Base-by-base conservation (phyloP, 37 sponge, comb jelly and placozoan genomes). In the Sycon ciliatum region DNA sequence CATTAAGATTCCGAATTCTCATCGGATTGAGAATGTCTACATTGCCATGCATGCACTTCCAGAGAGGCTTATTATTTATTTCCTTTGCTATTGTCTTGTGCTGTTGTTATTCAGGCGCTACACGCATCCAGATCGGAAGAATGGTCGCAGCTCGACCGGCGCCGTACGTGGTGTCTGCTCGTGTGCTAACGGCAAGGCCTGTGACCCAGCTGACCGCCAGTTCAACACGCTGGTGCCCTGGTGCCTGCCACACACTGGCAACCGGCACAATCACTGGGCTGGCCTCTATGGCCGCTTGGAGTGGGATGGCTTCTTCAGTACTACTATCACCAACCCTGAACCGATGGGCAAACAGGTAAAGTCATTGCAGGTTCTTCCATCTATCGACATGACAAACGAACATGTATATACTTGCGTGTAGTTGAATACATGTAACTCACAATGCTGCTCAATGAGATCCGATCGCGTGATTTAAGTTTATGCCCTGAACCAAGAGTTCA, bases 191-290 rank as follows among this genome's bases (percentile, higher is more conserved):
- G 83, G 81, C 0, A 85, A 81, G 69, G 37, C 81, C 4, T 93
- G 94, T 78, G 89, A 88, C 46, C 84, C 94, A 0, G 49, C 83
- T 23, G 89, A 88, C 77, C 80, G 81, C 42, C 94, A 93, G 79
- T 80, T 72, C 74, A 81, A 72, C 34, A 88, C 94, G 0, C 88
- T 93, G 7, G 83, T 93, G 57, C 89, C 94, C 31, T 88, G 89
- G 94, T 93, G 94, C 60, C 84, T 93, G 29, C 94, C 94, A 20
- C 94, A 92, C 78, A 92, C 93, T 20, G 88, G 87, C 18, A 88
- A 88, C 79, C 34, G 89, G 28, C 88, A 87, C 80, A 87, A 87
- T 74, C 88, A 92, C 78, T 87, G 88, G 88, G 88, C 88, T 2
- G 93, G 88, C 22, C 85, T 92, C 29, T 92, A 92, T 72, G 93